Conservation (phyloP, 2,888 invertebrate species). For the Empis stercorea region DNA sequence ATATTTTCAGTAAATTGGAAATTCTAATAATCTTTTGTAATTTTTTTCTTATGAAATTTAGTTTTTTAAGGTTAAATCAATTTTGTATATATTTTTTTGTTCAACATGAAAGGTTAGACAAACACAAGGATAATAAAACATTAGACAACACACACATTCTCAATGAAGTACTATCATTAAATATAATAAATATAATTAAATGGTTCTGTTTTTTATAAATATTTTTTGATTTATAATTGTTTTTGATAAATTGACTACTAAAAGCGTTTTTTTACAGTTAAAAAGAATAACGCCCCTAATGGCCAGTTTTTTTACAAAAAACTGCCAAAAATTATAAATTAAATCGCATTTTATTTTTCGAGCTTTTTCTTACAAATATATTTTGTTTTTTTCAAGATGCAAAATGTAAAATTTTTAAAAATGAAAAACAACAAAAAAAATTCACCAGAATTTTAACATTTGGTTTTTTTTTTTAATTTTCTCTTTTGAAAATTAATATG, state of each 20-base stretch:
- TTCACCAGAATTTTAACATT: constrained; percentile 14
- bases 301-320: background rate
- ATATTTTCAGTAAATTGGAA: no score
- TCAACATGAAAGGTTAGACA: constrained; percentile 50
- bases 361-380: background rate
- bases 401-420: constrained; percentile 2
- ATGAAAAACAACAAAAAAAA: constrained; percentile 16
- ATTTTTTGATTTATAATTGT: no score
- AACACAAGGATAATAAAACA: constrained; percentile 73
- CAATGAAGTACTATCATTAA: constrained; percentile 38
- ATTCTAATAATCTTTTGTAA: no score
- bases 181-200: constrained; percentile 6
- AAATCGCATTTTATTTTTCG: background rate
- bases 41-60: constrained; percentile 6
- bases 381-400: no score
- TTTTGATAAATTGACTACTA: no score
- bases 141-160: constrained; percentile 82
- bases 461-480: constrained; percentile 13
- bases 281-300: no score
- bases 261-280: no score
- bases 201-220: background rate
- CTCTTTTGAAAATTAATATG: background rate
- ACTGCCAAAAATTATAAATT: background rate
- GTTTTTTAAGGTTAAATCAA: constrained; percentile 4
- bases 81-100: constrained; percentile 17